These are phyloP conservation scores for Ibidorhyncha struthersii DNA, from an alignment of 2,113 vertebrate genomes.

Conservation along the genomic window DNA sequence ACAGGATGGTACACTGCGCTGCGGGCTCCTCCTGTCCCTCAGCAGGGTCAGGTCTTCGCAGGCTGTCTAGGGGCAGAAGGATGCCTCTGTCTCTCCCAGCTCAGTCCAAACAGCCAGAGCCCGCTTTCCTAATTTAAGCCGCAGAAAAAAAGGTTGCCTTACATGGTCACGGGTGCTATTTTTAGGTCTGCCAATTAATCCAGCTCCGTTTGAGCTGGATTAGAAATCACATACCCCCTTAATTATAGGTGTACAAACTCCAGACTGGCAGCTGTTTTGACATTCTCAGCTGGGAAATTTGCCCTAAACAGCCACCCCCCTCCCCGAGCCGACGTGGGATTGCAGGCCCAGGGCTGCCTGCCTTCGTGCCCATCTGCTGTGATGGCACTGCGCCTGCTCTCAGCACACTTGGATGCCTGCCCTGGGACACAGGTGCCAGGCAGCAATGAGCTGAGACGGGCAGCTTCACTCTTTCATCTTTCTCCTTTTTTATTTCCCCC, in stretches of 20 bases:
- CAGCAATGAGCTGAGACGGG: neutral
- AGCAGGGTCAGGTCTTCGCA: neutral
- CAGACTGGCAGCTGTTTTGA: conserved; percentile 69
- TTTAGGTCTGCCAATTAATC: conserved; percentile 70
- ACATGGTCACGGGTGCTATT: conserved; percentile 61
- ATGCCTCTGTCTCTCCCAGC: neutral
- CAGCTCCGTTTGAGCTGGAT: conserved; percentile 66
- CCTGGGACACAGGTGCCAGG: conserved; percentile 67
- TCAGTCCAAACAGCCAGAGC: neutral
- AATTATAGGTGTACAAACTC: conserved; percentile 72
- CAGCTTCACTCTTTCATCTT: neutral
- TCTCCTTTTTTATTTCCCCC: too few relatives aligned
- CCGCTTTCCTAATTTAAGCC: conserved; percentile 47
- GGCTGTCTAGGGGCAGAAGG: neutral
- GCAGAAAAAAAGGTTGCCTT: conserved; percentile 54
- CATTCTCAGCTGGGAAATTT: conserved; percentile 70
- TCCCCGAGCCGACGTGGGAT: neutral
- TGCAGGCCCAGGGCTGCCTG: neutral
- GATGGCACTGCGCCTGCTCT: conserved; percentile 39
- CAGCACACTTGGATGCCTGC: conserved; percentile 40
- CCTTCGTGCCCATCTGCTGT: conserved; percentile 56
- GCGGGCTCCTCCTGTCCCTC: neutral
- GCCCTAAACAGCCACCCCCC: conserved; percentile 53
- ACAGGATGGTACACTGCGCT: fast-evolving
- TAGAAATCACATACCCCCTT: conserved; percentile 69